Evolutionary conservation across 2,113 vertebrate genomes (phyloP), one percentile per base, ranked within the genome.

Genomic region (Onychorhynchus coronatus): DNA sequence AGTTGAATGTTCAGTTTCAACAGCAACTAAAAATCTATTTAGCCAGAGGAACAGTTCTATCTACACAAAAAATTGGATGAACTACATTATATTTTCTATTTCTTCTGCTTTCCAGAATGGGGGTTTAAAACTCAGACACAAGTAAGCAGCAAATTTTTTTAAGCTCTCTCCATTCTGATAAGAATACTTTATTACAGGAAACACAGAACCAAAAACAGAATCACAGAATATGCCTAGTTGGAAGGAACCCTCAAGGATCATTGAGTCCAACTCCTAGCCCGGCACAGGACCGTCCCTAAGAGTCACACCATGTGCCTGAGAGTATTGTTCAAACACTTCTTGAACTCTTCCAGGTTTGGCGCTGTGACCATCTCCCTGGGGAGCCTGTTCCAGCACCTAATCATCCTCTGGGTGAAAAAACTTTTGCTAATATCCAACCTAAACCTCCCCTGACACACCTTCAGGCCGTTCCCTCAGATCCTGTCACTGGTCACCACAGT

Each of bases 1-100:
- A 90, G 82, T 95, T 77, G 95, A 73, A 71, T 82, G 44, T 94
- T 93, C 56, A n/a, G 22, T 93, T 96, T 91, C 88, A 93, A 52
- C 79, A 91, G 42, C 56, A 95, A 9, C 35, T 58, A 61, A 85
- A 63, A 84, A 96, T 94, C 42, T 24, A 31, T 85, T 89, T 91
- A 96, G 80, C 85, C 72, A 53, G 84, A 74, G 53, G 28, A 86
- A 80, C 21, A 68, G 33, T 30, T 80, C 39, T 63, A 30, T 47
- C 61, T 53, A 55, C 47, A 55, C 30, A 81, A 70, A 46, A 71
- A 72, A 35, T 35, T 68, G 9, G 27, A 73, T 56, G 16, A 88
- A 63, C 13, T 28, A 13, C 35, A 62, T 50, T 71, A 19, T 7
- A 49, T 85, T 79, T 88, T 76, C 30, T 80, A 20, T 66, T 90